Evolutionary conservation across 1,140 invertebrate genomes (phyloP), one percentile per base, ranked within the genome.

Genomic region (Lepidostoma basale): DNA sequence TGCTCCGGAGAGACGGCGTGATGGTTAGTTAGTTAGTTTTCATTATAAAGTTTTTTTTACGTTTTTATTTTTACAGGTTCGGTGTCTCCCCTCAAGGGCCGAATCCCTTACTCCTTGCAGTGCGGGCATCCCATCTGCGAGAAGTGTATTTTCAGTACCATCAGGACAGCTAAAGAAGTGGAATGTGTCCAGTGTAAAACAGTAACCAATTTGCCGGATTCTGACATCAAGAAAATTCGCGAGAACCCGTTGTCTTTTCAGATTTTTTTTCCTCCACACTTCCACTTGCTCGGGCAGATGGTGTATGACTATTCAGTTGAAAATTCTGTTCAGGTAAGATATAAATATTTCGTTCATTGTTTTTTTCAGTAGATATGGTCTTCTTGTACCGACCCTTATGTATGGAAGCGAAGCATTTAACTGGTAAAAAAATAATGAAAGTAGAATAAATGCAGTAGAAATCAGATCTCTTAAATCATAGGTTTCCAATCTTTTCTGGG

Each of bases 121-220:
- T 83, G 81, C 72, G 79, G 79, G 0, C 81, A 83, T 72, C 74
- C 79, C 1, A 77, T 79, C 69, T 83, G 81, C 65, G 77, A 80
- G 58, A 77, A 75, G 30, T 83, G 81, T 67, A 74, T 83, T 40
- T 74, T 67, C 30, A 78, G 77, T 54, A 75, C 77, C 42, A 52
- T 78, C 1, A 78, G 77, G 60, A 79, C 76, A 73, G 40, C 49
- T 22, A 76, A 77, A 25, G 76, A 76, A 0, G 76, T 81, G 63
- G 74, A 78, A 56, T 83, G 81, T 67, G 77, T 76, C 69, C 64
- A 79, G 33, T 83, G 81, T 69, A 58, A 76, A n/a, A 65, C 72
- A 44, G 75, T 76, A 42, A 75, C 73, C 47, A 63, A 76, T 54
- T 28, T 82, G 2, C 60, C 58, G 45, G 9, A 67, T 18, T 33